These are phyloP conservation scores for Odontothrips loti DNA, from an alignment of 2,888 invertebrate genomes.

Conservation along the genomic window DNA sequence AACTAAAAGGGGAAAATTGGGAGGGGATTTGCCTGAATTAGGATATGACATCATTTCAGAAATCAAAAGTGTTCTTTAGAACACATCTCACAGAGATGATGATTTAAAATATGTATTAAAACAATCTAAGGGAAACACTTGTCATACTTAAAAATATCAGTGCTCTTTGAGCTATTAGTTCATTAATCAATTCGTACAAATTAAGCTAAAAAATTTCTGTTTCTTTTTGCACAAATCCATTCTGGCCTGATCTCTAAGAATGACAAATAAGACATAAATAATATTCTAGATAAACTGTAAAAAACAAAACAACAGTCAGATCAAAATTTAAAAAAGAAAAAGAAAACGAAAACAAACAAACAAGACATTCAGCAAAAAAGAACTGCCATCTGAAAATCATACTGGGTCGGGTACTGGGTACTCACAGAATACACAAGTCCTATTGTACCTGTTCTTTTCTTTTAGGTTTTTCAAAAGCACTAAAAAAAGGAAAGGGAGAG, in stretches of 20 bases:
- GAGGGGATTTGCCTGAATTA: neutral
- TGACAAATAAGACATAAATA: neutral
- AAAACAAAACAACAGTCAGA: conserved; percentile 8
- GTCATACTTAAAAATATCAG: conserved; percentile 14
- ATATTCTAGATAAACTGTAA: conserved; percentile 2
- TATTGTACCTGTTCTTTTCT: too few relatives aligned
- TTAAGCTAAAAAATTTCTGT: neutral
- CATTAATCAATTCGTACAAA: neutral
- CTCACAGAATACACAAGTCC: too few relatives aligned
- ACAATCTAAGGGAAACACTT: neutral
- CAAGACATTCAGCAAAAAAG: neutral
- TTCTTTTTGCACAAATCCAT: neutral
- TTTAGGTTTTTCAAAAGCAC: too few relatives aligned
- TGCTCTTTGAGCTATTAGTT: conserved; percentile 2
- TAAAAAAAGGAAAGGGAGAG: too few relatives aligned
- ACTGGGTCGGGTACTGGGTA: too few relatives aligned
- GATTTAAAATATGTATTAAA: neutral
- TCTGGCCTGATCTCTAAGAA: neutral
- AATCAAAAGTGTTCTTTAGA: neutral
- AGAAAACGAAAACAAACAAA: neutral
- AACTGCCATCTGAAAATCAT: neutral
- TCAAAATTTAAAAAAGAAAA: neutral
- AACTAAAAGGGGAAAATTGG: neutral
- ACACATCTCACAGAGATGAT: neutral
- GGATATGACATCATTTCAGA: neutral